Base-by-base conservation (phyloP, 1,140 invertebrate species). In the Scaptodrosophila lebanonensis region DNA sequence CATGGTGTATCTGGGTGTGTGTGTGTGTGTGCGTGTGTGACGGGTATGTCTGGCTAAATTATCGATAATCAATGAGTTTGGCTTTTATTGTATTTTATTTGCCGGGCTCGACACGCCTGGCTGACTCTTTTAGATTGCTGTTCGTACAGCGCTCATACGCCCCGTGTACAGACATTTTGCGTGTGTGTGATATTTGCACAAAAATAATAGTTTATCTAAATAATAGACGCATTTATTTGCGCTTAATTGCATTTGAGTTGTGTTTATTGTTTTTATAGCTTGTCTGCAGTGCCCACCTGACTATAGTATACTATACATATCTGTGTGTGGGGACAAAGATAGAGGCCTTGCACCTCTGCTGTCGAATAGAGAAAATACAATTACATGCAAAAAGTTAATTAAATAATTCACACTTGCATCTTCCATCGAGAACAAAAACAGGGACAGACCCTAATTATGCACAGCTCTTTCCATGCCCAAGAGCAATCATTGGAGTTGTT, bases 51-150 rank as follows among this genome's bases (percentile, higher is more conserved):
- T 56, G 59, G 39, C 69, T 66, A 68, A 79, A 79, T 79, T 79
- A 75, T 82, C 70, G 75, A 82, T 70, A 82, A 82, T 79, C 75
- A 70, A 79, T 79, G 75, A 65, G 8, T 69, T 77, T 58, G 63
- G 38, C 63, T 56, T 79, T 77, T 77, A 77, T 79, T 72, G 67
- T 68, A 18, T 47, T 49, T 62, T 52, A 56, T 57, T 51, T 53
- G 33, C 33, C 32, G 11, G 15, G 30, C 12, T 27, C 29, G 27
- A 9, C 35, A 4, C 22, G 12, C 32, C 22, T 4, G 3, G 8
- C 22, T 3, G 3, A 13, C 8, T 20, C 20, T 8, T n/a, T n/a
- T 3, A 36, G 17, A n/a, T 27, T 8, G 12, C 13, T 20, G 29
- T 25, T n/a, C n/a, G 20, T 27, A 52, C 54, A 50, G 42, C 56